Evolutionary conservation across 2,888 invertebrate species (phyloP), one percentile per base, ranked within the genome.

Genomic region (Eupithecia exiguata): DNA sequence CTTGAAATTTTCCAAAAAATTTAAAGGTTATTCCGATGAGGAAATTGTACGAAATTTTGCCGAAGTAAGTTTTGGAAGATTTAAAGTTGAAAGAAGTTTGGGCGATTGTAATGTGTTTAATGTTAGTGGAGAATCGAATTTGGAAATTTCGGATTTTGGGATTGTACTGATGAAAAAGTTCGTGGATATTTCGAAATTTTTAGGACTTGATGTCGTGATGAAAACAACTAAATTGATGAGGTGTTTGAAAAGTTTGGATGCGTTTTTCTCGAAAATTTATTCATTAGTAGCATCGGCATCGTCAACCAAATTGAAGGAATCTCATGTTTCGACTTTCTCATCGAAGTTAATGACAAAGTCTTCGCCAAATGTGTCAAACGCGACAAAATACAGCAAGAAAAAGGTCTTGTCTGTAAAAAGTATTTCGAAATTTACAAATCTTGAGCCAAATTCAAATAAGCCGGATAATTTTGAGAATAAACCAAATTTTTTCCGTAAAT

Each of bases 111-210:
- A 61, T 62, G 62, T 49, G 70, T 30, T 73, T 67, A 67, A 61
- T 43, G 16, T 68, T 74, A 49, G 74, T 68, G 66, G 71, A 70
- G 43, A 46, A 68, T 71, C 69, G 71, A 62, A 71, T 73, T 71
- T 73, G 76, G 30, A 73, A 68, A 53, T 70, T 72, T 72, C 62
- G 53, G 68, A 40, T 62, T 40, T 74, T 21, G 63, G 66, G 38
- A 61, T 66, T 38, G 71, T 74, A 68, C 71, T 74, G 75, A 63
- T 75, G 71, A 43, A 36, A 63, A 38, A 35, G 53, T 35, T 67
- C 67, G 61, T 38, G 3, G 40, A 71, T 65, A 49, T 74, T 58
- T 74, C 62, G 68, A 70, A 58, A 21, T 46, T 25, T 68, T 40
- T 62, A 53, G 40, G 36, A 65, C 5, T 63, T 16, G 14, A 63